These are phyloP conservation scores for Hippocampus barbouri DNA, from an alignment of 2,113 vertebrate genomes.

Conservation along the genomic window DNA sequence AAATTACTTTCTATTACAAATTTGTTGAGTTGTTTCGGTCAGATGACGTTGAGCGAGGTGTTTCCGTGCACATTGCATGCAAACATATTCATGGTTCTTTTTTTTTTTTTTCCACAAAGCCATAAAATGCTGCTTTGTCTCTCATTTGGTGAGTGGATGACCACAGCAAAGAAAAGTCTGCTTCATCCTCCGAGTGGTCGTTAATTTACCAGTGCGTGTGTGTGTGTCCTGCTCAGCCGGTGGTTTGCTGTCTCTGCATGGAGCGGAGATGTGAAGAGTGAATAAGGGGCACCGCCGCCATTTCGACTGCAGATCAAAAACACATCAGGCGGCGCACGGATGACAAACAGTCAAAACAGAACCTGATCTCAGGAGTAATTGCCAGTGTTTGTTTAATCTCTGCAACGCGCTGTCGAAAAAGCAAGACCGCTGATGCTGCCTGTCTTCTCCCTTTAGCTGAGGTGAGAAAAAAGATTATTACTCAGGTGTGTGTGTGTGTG, in stretches of 20 bases:
- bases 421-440: slow-evolving; percentile 51
- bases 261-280: slow-evolving; percentile 49
- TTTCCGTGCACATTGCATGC: slow-evolving; percentile 25
- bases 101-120: slow-evolving; percentile 9
- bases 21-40: slow-evolving; percentile 33
- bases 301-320: slow-evolving; percentile 54
- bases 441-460: slow-evolving; percentile 46
- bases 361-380: slow-evolving; percentile 63
- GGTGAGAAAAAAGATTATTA: slow-evolving; percentile 53
- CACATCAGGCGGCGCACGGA: slow-evolving; percentile 42
- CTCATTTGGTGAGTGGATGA: slow-evolving; percentile 24
- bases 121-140: slow-evolving; percentile 18
- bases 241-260: slow-evolving; percentile 33
- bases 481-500: slow-evolving; percentile 20
- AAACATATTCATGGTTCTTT: slow-evolving; percentile 9
- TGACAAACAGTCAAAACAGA: slow-evolving; percentile 69
- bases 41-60: slow-evolving; percentile 30
- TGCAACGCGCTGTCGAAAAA: slow-evolving; percentile 58
- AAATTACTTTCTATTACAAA: slow-evolving; percentile 36
- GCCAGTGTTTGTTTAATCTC: slow-evolving; percentile 67
- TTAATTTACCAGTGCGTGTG: slow-evolving; percentile 27
- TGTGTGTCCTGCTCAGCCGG: slow-evolving; percentile 14
- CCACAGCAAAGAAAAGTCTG: slow-evolving; percentile 25
- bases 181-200: slow-evolving; percentile 20
- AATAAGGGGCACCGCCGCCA: slow-evolving; percentile 43